Conservation (phyloP, 2,113 vertebrate species). For the Clinocottus analis region DNA sequence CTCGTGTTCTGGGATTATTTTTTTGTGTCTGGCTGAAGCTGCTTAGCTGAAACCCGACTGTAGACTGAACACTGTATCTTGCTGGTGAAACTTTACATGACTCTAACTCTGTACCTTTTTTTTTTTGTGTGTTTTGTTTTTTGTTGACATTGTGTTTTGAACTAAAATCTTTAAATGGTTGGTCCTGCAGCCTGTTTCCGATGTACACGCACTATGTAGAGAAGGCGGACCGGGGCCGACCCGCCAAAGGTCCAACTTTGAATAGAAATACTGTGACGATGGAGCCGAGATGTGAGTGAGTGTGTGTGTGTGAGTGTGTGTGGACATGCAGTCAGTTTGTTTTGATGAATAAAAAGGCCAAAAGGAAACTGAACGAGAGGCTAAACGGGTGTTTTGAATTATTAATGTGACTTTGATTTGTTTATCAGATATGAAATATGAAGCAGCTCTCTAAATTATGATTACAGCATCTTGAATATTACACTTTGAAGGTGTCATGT, state of each 20-base stretch:
- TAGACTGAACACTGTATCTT: conserved; percentile 68
- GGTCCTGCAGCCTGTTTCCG: conserved; percentile 42
- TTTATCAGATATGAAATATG: not conserved
- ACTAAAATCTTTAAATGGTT: conserved; percentile 40
- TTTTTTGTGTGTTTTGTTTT: conserved; percentile 38
- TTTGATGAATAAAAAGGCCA: conserved; percentile 81
- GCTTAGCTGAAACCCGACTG: conserved; percentile 62
- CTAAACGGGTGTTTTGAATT: not conserved
- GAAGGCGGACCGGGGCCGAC: conserved; percentile 25
- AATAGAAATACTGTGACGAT: conserved; percentile 68
- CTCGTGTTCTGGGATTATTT: conserved; percentile 4
- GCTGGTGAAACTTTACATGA: conserved; percentile 51
- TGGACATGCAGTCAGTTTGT: conserved; percentile 54
- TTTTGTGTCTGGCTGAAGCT: conserved; percentile 42
- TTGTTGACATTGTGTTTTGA: conserved; percentile 57
- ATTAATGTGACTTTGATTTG: not conserved
- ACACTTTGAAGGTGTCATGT: too few relatives aligned
- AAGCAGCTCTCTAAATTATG: not conserved
- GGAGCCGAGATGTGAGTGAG: conserved; percentile 40
- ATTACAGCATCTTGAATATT: too few relatives aligned
- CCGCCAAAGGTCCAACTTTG: conserved; percentile 40
- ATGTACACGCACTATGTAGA: conserved; percentile 29
- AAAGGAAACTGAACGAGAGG: conserved; percentile 46
- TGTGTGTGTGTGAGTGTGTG: conserved; percentile 22
- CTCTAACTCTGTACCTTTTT: conserved; percentile 51